These are phyloP conservation scores for Patella depressa DNA, from an alignment of 2,888 invertebrate species.

Conservation along the genomic window DNA sequence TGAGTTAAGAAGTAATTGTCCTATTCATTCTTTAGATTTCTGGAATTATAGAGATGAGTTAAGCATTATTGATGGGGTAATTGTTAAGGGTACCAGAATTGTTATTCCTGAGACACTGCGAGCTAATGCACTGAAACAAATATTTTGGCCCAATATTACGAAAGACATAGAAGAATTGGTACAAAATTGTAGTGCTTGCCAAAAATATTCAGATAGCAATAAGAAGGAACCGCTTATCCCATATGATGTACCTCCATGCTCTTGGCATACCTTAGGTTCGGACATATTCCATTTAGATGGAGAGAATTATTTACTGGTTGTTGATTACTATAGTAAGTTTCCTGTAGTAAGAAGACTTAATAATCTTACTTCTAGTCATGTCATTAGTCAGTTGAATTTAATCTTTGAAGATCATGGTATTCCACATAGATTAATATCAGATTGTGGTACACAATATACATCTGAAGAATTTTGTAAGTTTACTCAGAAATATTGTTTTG, in stretches of 20 bases:
- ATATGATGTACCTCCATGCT: background rate
- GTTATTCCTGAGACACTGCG: background rate
- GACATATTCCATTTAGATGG: slow-evolving; percentile 6
- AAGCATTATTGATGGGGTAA: slow-evolving; percentile 3
- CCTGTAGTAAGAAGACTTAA: background rate
- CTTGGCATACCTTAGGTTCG: slow-evolving; percentile 6
- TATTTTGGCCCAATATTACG: background rate
- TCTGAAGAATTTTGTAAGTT: slow-evolving; percentile 3
- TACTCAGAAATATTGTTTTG: background rate
- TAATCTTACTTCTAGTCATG: background rate
- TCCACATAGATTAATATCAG: background rate
- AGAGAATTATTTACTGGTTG: background rate
- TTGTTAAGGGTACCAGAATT: background rate
- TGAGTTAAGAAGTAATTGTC: background rate
- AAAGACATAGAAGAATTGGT: background rate
- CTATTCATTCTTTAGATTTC: slow-evolving; percentile 1
- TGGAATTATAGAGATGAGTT: slow-evolving; percentile 7
- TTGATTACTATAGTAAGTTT: slow-evolving; percentile 6
- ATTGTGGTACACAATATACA: slow-evolving; percentile 5
- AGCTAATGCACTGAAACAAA: background rate
- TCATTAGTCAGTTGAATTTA: background rate
- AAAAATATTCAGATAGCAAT: background rate
- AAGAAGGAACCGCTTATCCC: background rate
- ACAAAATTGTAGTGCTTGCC: background rate
- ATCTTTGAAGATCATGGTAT: slow-evolving; percentile 8